A percentile compares a stretch with the other conserved stretches of the same genome.
Conservation (phyloP, 2,797 vertebrate genomes). For the Dryobates pubescens region DNA sequence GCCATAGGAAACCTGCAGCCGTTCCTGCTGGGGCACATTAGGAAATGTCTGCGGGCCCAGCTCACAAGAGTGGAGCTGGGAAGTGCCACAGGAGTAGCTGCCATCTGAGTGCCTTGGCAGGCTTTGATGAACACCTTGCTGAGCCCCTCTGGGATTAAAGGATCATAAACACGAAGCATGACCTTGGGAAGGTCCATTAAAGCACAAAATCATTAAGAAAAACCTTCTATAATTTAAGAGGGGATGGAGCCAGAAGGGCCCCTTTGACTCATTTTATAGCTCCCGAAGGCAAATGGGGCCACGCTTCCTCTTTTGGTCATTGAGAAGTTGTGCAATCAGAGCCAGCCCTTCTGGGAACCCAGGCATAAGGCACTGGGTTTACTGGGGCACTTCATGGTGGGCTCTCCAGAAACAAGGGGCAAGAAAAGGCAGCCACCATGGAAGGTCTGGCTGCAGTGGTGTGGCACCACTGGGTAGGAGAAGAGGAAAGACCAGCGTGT, state of each 20-base stretch:
- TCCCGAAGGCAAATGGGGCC: neutral
- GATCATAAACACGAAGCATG: neutral
- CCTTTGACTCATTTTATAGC: neutral
- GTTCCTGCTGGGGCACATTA: neutral
- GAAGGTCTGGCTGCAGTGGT: neutral
- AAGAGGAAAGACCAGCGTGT: neutral
- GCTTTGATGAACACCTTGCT: neutral
- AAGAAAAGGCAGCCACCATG: neutral
- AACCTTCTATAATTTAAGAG: neutral
- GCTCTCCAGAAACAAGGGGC: neutral
- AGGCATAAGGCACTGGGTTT: neutral
- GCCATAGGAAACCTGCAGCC: neutral
- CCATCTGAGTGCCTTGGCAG: neutral
- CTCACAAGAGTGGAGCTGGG: neutral
- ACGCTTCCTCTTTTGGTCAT: neutral
- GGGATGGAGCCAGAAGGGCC: neutral
- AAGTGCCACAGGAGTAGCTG: neutral
- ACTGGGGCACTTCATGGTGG: neutral
- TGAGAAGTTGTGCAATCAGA: rapidly evolving
- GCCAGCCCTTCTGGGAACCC: neutral
- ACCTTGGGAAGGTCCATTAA: neutral
- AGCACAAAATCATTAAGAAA: neutral
- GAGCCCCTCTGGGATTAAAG: neutral
- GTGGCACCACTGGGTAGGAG: neutral
- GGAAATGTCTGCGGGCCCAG: rapidly evolving